Percentiles rank a stretch among this genome's conserved stretches.
Conservation (phyloP, 2,888 invertebrate species). For the Phortica okadai region DNA sequence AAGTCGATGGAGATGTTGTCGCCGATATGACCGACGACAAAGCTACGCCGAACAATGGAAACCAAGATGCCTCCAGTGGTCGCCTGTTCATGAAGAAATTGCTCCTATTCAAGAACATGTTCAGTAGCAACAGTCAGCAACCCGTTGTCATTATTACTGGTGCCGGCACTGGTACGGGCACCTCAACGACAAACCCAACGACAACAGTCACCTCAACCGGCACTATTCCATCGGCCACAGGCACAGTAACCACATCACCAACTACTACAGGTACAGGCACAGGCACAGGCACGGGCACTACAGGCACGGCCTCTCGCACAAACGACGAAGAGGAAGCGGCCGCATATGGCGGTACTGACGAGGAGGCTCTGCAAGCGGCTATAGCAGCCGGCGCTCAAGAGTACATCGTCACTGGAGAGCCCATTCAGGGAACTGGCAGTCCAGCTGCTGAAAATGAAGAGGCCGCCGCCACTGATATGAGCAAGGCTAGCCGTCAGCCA, state of each 20-base stretch:
- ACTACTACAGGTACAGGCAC: conserved; percentile 17
- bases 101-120: conserved; percentile 67
- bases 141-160: conserved; percentile 70
- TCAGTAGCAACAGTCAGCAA: conserved; percentile 56
- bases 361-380: conserved; percentile 59
- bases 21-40: conserved; percentile 1
- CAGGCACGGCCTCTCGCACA: conserved; percentile 34
- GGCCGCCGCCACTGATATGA: conserved; percentile 32
- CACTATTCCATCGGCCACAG: conserved; percentile 57
- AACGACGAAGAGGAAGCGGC: conserved; percentile 45
- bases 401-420: conserved; percentile 61
- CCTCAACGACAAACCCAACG: conserved; percentile 39
- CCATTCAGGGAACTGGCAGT: conserved; percentile 53
- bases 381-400: conserved; percentile 62
- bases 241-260: conserved; percentile 51
- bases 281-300: conserved; percentile 1
- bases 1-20: conserved; percentile 9
- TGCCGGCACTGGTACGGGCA: conserved; percentile 42
- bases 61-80: conserved; percentile 66
- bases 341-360: conserved; percentile 51
- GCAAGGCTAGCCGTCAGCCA: conserved; percentile 56
- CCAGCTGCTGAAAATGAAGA: background rate
- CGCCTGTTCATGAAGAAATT: conserved; percentile 71
- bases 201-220: conserved; percentile 54
- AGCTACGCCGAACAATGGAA: conserved; percentile 35